phyloP scores from a whole-genome alignment of 2,888 invertebrate genomes.

The Agonopterix heracliana region DNA sequence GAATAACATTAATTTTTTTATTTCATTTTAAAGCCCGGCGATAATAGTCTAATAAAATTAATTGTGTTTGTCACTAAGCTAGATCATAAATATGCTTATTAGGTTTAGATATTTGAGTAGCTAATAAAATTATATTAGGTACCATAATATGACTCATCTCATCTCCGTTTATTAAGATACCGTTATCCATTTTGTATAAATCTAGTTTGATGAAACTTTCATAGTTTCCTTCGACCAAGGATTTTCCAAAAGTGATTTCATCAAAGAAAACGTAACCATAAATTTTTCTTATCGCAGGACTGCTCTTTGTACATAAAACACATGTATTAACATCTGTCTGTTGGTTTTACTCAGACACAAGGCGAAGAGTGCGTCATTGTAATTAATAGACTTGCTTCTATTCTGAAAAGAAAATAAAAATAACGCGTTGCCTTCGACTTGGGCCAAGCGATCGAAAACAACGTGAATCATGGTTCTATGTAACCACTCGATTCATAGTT shows the following conservation, averaged over 20 bases:
- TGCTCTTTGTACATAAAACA: slow-evolving; percentile 33
- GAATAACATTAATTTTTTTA: neutral
- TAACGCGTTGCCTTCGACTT: slow-evolving; percentile 47
- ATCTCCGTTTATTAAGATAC: too few relatives aligned
- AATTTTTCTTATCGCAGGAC: too few relatives aligned
- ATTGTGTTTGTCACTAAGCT: too few relatives aligned
- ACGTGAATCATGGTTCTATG: slow-evolving; percentile 60
- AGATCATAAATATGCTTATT: too few relatives aligned
- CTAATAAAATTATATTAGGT: too few relatives aligned
- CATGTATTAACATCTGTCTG: slow-evolving; percentile 39
- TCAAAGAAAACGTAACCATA: slow-evolving; percentile 17
- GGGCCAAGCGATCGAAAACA: slow-evolving; percentile 46
- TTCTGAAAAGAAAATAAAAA: slow-evolving; percentile 71
- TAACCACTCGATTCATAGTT: slow-evolving; percentile 42
- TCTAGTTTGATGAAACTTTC: too few relatives aligned
- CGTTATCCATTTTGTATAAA: too few relatives aligned
- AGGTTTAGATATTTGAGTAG: too few relatives aligned
- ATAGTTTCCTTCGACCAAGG: too few relatives aligned
- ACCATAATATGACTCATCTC: too few relatives aligned
- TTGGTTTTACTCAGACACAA: slow-evolving; percentile 31
- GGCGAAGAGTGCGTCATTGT: slow-evolving; percentile 62
- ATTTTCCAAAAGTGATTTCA: neutral
- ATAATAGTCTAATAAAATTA: too few relatives aligned
- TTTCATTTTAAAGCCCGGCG: too few relatives aligned
- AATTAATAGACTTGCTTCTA: slow-evolving; percentile 67